phyloP scores from a whole-genome alignment of 2,888 invertebrate species.

The Gymnoscelis rufifasciata region DNA sequence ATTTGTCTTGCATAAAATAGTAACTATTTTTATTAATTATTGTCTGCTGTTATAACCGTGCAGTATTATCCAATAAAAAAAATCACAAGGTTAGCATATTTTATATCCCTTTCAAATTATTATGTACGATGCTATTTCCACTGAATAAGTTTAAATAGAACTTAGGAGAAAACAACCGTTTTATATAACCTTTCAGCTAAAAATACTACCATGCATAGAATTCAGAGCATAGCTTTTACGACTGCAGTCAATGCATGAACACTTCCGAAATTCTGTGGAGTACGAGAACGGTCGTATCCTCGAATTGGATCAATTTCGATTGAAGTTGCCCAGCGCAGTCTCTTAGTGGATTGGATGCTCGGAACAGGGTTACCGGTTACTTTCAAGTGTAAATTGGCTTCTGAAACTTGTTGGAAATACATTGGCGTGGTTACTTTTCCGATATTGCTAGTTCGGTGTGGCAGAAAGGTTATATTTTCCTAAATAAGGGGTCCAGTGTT shows the following conservation, averaged over 20 bases:
- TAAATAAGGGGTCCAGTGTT: too few species aligned
- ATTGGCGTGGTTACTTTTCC: neutral
- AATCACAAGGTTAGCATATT: too few species aligned
- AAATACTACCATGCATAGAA: neutral
- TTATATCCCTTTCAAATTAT: too few species aligned
- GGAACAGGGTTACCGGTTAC: slow-evolving; percentile 25
- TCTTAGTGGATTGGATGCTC: slow-evolving; percentile 39
- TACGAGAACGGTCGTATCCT: neutral
- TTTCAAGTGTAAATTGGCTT: slow-evolving; percentile 30
- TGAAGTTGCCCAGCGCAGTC: slow-evolving; percentile 28
- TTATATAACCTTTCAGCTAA: neutral
- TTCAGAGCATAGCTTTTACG: neutral
- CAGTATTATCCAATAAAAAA: too few species aligned
- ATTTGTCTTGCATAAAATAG: too few species aligned
- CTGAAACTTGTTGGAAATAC: slow-evolving; percentile 7
- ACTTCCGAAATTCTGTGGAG: neutral
- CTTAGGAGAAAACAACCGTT: too few species aligned
- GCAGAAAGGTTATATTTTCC: neutral
- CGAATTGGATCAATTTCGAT: slow-evolving; percentile 29
- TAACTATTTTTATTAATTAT: too few species aligned
- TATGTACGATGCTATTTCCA: too few species aligned
- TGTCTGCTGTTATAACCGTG: too few species aligned
- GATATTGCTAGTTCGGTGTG: neutral
- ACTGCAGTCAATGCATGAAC: neutral
- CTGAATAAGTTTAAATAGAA: too few species aligned